phyloP scores from a whole-genome alignment of 2,797 vertebrate genomes.

The Chelon labrosus region DNA sequence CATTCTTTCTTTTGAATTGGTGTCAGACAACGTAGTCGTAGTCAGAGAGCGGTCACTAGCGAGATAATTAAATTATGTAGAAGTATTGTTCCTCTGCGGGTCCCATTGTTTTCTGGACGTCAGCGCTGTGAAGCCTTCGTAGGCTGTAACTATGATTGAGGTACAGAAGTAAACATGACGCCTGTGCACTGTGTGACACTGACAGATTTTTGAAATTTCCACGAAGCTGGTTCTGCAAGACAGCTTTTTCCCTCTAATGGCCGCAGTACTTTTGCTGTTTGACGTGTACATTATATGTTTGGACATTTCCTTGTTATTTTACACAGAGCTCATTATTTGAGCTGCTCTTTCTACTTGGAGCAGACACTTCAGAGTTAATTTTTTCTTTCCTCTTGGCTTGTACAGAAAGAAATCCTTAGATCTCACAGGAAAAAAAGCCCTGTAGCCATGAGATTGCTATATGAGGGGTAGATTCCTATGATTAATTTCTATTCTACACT shows the following conservation, averaged over 20 bases:
- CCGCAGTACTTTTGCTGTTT: neutral
- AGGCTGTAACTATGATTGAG: slow-evolving; percentile 6
- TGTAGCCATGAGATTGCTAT: slow-evolving; percentile 28
- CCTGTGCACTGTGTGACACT: too few relatives aligned
- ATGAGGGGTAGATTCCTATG: slow-evolving; percentile 20
- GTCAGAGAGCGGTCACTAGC: neutral
- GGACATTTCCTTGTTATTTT: slow-evolving; percentile 9
- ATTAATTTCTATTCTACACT: slow-evolving; percentile 51
- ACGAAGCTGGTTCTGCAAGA: slow-evolving; percentile 14
- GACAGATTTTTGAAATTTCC: neutral
- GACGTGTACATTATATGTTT: neutral
- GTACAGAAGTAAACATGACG: neutral
- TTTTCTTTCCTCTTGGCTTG: slow-evolving; percentile 27
- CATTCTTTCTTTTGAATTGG: slow-evolving; percentile 17
- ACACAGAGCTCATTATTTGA: slow-evolving; percentile 16
- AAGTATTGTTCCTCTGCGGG: slow-evolving; percentile 1
- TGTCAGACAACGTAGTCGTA: neutral
- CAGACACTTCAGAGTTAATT: slow-evolving; percentile 14
- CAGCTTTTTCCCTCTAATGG: neutral
- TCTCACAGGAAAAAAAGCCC: slow-evolving; percentile 35
- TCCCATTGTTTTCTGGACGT: slow-evolving; percentile 6
- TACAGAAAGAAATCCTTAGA: slow-evolving; percentile 19
- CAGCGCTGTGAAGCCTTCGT: neutral
- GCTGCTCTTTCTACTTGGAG: slow-evolving; percentile 16
- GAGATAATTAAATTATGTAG: slow-evolving; percentile 2